Percentiles rank a stretch among this genome's conserved stretches.
phyloP scores from a whole-genome alignment of 2,797 vertebrate genomes.

The Peromyscus eremicus region DNA sequence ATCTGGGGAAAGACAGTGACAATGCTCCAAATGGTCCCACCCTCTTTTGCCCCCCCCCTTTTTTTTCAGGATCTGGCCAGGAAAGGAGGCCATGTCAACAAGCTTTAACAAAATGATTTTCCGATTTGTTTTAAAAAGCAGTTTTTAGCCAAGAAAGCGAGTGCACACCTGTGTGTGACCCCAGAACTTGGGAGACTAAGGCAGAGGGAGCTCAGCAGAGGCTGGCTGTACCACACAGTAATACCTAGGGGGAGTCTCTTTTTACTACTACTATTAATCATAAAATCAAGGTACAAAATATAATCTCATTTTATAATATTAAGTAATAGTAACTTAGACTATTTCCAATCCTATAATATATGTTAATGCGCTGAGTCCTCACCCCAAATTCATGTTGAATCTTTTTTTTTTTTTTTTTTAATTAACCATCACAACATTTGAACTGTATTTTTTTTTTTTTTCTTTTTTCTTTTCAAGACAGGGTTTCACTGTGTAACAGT shows the following conservation, averaged over 20 bases:
- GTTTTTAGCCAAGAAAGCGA: neutral
- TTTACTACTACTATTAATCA: slow-evolving; percentile 26
- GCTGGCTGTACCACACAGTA: too few relatives aligned
- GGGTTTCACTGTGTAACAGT: too few relatives aligned
- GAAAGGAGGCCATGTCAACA: slow-evolving; percentile 30
- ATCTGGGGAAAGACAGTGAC: neutral
- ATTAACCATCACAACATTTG: too few relatives aligned
- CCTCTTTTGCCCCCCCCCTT: neutral
- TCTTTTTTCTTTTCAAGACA: too few relatives aligned
- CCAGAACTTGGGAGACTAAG: neutral
- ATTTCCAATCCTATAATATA: neutral
- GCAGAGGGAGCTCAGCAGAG: neutral
- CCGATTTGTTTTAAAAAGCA: slow-evolving; percentile 23
- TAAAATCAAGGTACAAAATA: slow-evolving; percentile 31
- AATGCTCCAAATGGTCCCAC: neutral
- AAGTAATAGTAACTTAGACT: slow-evolving; percentile 44
- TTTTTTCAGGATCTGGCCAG: neutral
- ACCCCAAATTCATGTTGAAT: neutral
- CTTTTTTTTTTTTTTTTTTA: neutral
- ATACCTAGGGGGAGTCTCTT: neutral
- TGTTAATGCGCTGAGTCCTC: neutral
- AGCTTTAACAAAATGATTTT: slow-evolving; percentile 51
- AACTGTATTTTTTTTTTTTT: too few relatives aligned
- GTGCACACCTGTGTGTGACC: neutral
- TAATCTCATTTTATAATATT: slow-evolving; percentile 31